Conservation (phyloP, 2,888 invertebrate genomes). For the Deilephila porcellus region DNA sequence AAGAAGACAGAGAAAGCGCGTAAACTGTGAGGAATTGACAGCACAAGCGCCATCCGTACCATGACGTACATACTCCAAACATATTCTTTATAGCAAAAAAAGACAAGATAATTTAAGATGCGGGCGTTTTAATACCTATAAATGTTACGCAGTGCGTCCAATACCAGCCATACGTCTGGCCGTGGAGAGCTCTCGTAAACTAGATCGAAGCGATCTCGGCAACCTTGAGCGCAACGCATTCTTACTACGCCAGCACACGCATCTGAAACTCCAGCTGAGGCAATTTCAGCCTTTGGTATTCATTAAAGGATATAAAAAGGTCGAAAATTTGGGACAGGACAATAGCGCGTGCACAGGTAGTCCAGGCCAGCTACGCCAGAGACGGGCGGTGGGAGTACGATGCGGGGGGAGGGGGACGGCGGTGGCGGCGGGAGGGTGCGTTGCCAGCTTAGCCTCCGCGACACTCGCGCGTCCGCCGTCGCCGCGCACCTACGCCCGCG, state of each 20-base stretch:
- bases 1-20: not conserved
- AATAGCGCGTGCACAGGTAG: slow-evolving; percentile 48
- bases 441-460: slow-evolving; percentile 55
- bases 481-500: slow-evolving; percentile 66
- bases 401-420: slow-evolving; percentile 42
- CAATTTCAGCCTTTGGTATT: slow-evolving; percentile 15
- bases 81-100: slow-evolving; percentile 22
- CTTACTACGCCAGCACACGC: slow-evolving; percentile 37
- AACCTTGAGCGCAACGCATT: slow-evolving; percentile 54
- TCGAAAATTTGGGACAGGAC: slow-evolving; percentile 32
- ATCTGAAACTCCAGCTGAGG: slow-evolving; percentile 1
- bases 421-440: slow-evolving; percentile 42
- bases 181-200: slow-evolving; percentile 54
- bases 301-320: slow-evolving; percentile 45
- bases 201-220: slow-evolving; percentile 50
- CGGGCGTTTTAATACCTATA: slow-evolving; percentile 34
- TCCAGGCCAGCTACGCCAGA: slow-evolving; percentile 45
- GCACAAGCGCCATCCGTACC: not conserved
- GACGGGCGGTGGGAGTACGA: slow-evolving; percentile 42
- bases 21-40: not conserved
- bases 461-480: slow-evolving; percentile 75
- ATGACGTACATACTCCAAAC: slow-evolving; percentile 19
- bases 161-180: slow-evolving; percentile 50
- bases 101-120: slow-evolving; percentile 31
- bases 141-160: slow-evolving; percentile 65